These are phyloP conservation scores for Rynchops niger DNA, from an alignment of 2,113 vertebrate species.

Conservation along the genomic window DNA sequence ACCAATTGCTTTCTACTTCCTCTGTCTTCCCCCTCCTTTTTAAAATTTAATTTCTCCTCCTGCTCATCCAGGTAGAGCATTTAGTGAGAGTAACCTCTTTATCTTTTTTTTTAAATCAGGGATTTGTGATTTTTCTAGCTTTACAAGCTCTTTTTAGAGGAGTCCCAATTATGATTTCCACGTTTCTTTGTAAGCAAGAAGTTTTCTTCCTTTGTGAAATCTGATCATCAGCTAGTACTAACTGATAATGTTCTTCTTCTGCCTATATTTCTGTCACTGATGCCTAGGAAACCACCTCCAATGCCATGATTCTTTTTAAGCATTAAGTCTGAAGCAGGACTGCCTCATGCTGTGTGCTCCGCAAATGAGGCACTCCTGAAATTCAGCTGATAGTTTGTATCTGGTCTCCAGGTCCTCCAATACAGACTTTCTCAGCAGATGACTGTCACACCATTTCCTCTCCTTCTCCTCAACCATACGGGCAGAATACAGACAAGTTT, in stretches of 20 bases:
- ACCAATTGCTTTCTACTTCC: background rate
- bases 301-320: background rate
- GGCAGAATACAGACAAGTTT: background rate
- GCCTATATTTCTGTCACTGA: background rate
- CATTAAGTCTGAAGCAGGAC: background rate
- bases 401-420: background rate
- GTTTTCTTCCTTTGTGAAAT: background rate
- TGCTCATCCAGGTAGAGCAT: background rate
- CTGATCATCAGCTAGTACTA: background rate
- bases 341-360: background rate
- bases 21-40: background rate
- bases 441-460: background rate
- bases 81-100: background rate
- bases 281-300: background rate
- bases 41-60: background rate
- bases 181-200: background rate
- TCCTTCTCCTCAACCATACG: background rate
- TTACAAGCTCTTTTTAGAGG: background rate
- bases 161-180: background rate
- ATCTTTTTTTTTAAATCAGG: background rate
- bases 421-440: background rate
- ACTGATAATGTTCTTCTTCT: background rate
- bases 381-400: background rate
- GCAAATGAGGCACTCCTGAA: background rate
- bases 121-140: background rate